phyloP scores from a whole-genome alignment of 2,888 invertebrate species.

The Spisula subtruncata region DNA sequence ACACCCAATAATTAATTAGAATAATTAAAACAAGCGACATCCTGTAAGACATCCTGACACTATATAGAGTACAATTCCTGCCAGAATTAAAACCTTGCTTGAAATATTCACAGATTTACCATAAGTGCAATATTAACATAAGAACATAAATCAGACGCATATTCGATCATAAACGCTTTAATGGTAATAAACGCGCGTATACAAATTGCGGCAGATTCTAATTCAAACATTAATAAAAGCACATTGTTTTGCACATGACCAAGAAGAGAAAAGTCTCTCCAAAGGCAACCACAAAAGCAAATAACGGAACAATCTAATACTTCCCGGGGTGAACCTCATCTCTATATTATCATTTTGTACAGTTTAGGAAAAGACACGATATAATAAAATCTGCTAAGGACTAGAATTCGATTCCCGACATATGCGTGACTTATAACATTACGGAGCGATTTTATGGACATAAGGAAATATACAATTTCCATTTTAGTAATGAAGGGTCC shows the following conservation, averaged over 20 bases:
- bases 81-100: not conserved
- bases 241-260: constrained; percentile 7
- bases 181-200: not conserved
- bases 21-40: not conserved
- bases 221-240: not conserved
- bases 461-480: constrained; percentile 45
- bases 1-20: not conserved
- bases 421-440: constrained; percentile 54
- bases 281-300: constrained; percentile 35
- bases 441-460: constrained; percentile 33
- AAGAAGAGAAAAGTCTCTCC: constrained; percentile 4
- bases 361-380: constrained; percentile 33
- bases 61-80: not conserved
- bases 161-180: not conserved
- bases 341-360: constrained; percentile 26
- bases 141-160: not conserved
- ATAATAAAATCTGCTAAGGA: constrained; percentile 45
- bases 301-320: constrained; percentile 39
- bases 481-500: constrained; percentile 47
- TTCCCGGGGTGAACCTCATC: constrained; percentile 32
- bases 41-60: not conserved
- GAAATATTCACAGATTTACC: not conserved
- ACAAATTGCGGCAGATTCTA: not conserved
- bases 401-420: constrained; percentile 8
- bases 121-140: not conserved